A percentile compares a stretch with the other conserved stretches of the same genome.
Conservation (phyloP, 2,113 vertebrate genomes). For the Melanocharis versteri region DNA sequence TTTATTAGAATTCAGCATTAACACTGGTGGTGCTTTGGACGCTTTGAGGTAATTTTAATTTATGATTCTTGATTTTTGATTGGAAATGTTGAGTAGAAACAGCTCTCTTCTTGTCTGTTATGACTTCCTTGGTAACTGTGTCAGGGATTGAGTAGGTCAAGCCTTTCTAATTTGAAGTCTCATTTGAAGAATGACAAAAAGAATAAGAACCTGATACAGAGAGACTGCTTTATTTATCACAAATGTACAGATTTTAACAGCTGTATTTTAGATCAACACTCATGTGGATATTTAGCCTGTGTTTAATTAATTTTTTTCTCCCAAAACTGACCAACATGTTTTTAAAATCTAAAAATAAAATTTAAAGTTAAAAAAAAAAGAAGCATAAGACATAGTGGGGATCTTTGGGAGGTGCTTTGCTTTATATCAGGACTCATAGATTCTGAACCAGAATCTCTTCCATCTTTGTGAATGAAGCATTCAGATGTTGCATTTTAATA, state of each 20-base stretch:
- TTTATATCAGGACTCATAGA: not conserved
- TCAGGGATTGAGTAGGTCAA: not conserved
- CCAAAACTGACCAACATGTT: not conserved
- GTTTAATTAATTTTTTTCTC: not conserved
- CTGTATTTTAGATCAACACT: rapidly evolving
- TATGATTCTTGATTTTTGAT: not conserved
- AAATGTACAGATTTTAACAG: not conserved
- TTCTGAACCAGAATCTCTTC: not conserved
- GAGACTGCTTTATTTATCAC: not conserved
- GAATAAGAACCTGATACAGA: not conserved
- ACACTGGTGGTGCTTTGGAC: not conserved
- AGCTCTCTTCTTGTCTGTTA: not conserved
- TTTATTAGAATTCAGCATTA: not conserved
- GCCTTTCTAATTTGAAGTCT: not conserved
- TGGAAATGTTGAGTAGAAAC: not conserved
- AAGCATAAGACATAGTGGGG: not conserved
- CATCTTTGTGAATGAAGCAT: not conserved
- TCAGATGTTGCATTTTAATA: not conserved
- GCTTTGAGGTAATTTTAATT: not conserved
- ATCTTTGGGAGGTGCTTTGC: not conserved
- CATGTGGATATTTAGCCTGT: not conserved
- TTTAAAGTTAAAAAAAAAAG: not conserved
- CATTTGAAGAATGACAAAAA: not conserved
- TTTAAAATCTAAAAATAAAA: not conserved
- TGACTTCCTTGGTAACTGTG: not conserved